Percentiles rank a stretch among this genome's conserved stretches.
Evolutionary conservation across 1,140 invertebrate genomes (phyloP).

Genomic region (Radopholus similis): DNA sequence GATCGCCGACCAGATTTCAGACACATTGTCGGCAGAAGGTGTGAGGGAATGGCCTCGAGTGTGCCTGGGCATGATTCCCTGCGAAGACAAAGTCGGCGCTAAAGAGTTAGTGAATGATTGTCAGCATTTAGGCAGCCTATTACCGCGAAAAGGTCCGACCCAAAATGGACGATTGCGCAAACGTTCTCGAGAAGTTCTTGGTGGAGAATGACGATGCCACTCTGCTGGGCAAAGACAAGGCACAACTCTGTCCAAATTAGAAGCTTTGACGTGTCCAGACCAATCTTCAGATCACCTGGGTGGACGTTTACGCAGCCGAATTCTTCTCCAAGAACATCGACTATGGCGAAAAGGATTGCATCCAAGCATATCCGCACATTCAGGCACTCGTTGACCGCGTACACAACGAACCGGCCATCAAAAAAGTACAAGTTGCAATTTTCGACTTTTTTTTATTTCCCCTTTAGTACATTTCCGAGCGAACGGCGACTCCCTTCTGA

Average conservation of each 20-base stretch:
- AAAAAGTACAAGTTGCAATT: too few species aligned
- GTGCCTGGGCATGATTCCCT: constrained; percentile 26
- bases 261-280: not conserved
- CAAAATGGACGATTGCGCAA: constrained; percentile 38
- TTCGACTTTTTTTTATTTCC: too few species aligned
- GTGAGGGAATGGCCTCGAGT: constrained; percentile 35
- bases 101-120: constrained; percentile 11
- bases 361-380: constrained; percentile 45
- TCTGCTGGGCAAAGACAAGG: constrained; percentile 45
- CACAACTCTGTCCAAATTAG: not conserved
- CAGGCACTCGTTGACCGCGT: constrained; percentile 41
- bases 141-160: constrained; percentile 48
- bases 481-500: too few species aligned
- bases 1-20: constrained; percentile 37
- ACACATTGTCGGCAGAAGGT: constrained; percentile 23
- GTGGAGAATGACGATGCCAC: constrained; percentile 43
- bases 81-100: not conserved
- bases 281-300: constrained; percentile 38
- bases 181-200: constrained; percentile 44
- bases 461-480: too few species aligned
- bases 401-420: constrained; percentile 45
- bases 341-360: constrained; percentile 43
- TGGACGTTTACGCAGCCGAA: constrained; percentile 47
- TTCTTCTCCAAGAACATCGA: constrained; percentile 44
- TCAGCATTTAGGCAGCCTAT: constrained; percentile 39